Evolutionary conservation across 2,113 vertebrate species (phyloP).

Genomic region (Jacana jacana): DNA sequence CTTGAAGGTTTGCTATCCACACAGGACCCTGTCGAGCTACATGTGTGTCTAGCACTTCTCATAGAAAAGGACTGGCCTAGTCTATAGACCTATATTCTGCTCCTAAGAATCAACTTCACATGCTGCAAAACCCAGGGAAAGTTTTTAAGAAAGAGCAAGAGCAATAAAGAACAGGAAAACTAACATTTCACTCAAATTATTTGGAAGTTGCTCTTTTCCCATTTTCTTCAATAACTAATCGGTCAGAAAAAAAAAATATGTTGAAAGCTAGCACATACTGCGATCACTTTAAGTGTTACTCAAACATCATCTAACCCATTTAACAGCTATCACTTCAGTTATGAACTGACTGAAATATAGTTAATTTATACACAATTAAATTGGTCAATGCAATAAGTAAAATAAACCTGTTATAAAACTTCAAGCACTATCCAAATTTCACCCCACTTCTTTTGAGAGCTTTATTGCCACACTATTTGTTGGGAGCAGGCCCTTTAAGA

Average conservation of each 20-base stretch:
- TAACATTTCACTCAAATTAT: background rate
- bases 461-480: background rate
- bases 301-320: background rate
- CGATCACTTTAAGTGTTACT: background rate
- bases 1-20: background rate
- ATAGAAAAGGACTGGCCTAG: background rate
- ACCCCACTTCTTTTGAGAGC: background rate
- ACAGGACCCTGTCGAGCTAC: background rate
- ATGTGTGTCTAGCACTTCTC: accelerated
- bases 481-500: no score
- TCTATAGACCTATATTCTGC: background rate
- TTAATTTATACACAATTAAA: background rate
- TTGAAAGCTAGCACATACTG: background rate
- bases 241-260: background rate
- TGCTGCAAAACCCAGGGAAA: background rate
- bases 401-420: background rate
- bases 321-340: background rate
- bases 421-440: background rate
- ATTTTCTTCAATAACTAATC: background rate
- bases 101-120: background rate
- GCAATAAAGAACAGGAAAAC: background rate
- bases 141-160: background rate
- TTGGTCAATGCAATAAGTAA: background rate
- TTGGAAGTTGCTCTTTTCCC: background rate
- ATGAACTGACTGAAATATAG: background rate